Percentiles rank a stretch among this genome's conserved stretches.
phyloP scores from a whole-genome alignment of 2,797 vertebrate genomes.

The Hylomyscus alleni region DNA sequence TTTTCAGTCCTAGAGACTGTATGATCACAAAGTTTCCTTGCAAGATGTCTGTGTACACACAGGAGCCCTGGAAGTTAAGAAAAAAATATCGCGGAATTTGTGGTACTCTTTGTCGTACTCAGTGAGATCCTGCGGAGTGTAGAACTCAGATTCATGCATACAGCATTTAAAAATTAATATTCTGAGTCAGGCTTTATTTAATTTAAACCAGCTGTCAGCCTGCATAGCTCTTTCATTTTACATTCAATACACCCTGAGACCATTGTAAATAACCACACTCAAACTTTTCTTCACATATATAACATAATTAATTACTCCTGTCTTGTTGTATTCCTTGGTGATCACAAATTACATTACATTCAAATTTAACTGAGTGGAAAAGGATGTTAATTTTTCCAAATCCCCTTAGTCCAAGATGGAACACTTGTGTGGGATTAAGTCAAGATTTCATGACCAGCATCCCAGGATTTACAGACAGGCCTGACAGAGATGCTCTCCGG shows the following conservation, averaged over 20 bases:
- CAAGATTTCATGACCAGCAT: background rate
- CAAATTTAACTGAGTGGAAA: slow-evolving; percentile 24
- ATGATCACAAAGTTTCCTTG: fast-evolving
- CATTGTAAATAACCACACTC: background rate
- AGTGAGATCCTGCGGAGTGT: fast-evolving
- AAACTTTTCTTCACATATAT: background rate
- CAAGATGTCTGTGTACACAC: no score
- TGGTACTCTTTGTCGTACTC: background rate
- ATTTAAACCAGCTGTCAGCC: slow-evolving; percentile 42
- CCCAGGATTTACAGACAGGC: background rate
- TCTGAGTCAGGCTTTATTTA: background rate
- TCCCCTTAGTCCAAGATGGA: slow-evolving; percentile 36
- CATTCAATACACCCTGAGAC: background rate
- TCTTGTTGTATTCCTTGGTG: background rate
- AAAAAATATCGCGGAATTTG: background rate
- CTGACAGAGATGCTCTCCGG: background rate
- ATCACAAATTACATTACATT: slow-evolving; percentile 35
- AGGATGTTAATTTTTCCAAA: slow-evolving; percentile 51
- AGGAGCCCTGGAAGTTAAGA: background rate
- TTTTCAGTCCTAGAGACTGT: fast-evolving
- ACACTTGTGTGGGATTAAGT: background rate
- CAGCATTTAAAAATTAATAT: background rate
- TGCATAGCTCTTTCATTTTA: background rate
- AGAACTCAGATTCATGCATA: background rate
- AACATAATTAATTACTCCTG: background rate